Evolutionary conservation across 2,888 invertebrate genomes (phyloP), one percentile per base, ranked within the genome.

Genomic region (Tholera decimalis): DNA sequence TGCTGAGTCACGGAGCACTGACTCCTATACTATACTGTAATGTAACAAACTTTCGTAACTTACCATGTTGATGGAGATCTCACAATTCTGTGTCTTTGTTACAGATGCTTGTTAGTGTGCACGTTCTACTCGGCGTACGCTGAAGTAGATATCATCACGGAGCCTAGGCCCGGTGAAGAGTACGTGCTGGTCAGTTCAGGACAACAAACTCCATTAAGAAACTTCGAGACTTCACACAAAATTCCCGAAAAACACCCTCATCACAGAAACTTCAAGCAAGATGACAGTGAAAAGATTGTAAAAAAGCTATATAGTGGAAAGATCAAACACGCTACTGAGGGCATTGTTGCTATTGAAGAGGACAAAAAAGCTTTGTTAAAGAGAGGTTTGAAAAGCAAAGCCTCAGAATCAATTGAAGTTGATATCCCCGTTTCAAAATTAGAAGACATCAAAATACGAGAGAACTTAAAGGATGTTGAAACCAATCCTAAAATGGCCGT

Each of bases 141-240:
- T 68, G 96, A 96, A 79, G 96, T 96, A 69, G 96, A 96, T 82
- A 92, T 97, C 66, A 96, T 97, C 83, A 96, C 96, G 54, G 96
- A 96, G 88, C 96, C 97, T 15, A 93, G 96, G 78, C 96, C 96
- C 20, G 97, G 97, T 26, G 96, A 97, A 83, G 97, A 97, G 87
- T 97, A 96, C 88, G 97, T 97, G 46, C 94, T 96, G 82, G 96
- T 97, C 62, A 96, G 96, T 80, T 94, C 96, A 18, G 95, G 95
- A 22, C 93, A 94, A 73, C 94, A 95, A 78, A 95, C 94, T 26
- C 92, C 95, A 1, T 61, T 95, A 28, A 91, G 92, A 81, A 91
- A 91, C 82, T 97, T 97, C 83, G 97, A 97, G 91, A 97, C 97
- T 2, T 95, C 97, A 2, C 98, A 98, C 87, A 98, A 97, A 91